These are phyloP conservation scores for Willisornis vidua DNA, from an alignment of 2,113 vertebrate genomes.

Conservation along the genomic window DNA sequence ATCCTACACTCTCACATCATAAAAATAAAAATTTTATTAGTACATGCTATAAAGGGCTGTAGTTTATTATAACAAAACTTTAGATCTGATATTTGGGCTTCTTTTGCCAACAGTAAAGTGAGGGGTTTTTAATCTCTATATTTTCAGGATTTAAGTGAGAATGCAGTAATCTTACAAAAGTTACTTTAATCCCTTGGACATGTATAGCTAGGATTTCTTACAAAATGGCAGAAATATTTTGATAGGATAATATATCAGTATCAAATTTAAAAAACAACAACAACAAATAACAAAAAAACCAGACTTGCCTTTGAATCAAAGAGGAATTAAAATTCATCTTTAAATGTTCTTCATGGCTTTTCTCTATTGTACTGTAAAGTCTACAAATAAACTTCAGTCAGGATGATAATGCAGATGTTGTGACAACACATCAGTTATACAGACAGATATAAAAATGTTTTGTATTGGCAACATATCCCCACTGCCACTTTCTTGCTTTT, in stretches of 20 bases:
- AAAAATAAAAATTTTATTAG: slow-evolving; percentile 27
- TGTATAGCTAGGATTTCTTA: background rate
- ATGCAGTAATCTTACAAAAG: background rate
- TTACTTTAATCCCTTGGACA: background rate
- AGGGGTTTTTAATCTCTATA: rapidly evolving
- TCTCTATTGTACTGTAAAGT: background rate
- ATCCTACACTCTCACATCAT: background rate
- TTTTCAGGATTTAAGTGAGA: background rate
- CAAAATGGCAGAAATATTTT: background rate
- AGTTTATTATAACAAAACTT: background rate
- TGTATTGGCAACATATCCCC: background rate
- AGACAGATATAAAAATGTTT: slow-evolving; percentile 22
- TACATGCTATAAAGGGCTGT: background rate
- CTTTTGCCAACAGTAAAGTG: background rate
- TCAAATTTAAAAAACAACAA: background rate
- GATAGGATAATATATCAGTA: background rate
- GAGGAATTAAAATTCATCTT: background rate
- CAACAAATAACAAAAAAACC: background rate
- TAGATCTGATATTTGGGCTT: background rate
- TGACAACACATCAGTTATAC: background rate
- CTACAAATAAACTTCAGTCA: background rate
- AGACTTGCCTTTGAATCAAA: background rate
- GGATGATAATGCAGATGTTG: background rate
- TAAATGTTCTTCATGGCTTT: background rate
- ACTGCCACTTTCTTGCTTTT: background rate